Evolutionary conservation across 2,113 vertebrate genomes (phyloP), one percentile per base, ranked within the genome.

Genomic region (Trematocara zebra): DNA sequence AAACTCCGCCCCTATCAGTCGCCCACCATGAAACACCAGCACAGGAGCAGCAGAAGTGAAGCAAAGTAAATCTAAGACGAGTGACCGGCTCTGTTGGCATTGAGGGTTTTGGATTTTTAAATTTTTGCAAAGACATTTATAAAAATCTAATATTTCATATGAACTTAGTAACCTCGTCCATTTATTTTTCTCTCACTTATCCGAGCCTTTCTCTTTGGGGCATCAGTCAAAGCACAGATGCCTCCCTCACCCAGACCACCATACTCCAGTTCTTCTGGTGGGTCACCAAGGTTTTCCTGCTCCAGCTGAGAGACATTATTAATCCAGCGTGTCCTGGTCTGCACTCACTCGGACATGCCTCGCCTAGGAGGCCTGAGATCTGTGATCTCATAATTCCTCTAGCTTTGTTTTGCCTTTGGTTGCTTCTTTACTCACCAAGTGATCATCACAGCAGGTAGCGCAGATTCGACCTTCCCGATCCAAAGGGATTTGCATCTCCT

Each of bases 121-220:
- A n/a, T 64, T 37, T 64, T 64, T 0, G 59, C 18, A 10, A 12
- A 20, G 18, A 40, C 11, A 20, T 67, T 20, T 8, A 8, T 67
- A 40, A 40, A 67, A 37, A 37, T 67, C 18, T 0, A 20, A 40
- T 8, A 67, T 12, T 67, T 67, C 11, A 64, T n/a, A 37, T n/a
- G 10, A 61, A 35, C 31, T n/a, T 35, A 61, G 28, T 6, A 11
- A 61, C 15, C 3, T 61, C 57, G 18, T 35, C 31, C 31, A 3
- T 61, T 35, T 35, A 11, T 11, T 64, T 61, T n/a, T 11, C 31
- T 1, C 8, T 2, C 9, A n/a, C 59, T 1, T 64, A 64, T n/a
- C 8, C 0, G 17, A 11, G 17, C 28, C 2, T 37, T 1, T 3
- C 8, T 31, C 28, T 31, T 31, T 31, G 28, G 28, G 28, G 28